Conservation (phyloP, 1,140 invertebrate species). For the Popillia japonica region DNA sequence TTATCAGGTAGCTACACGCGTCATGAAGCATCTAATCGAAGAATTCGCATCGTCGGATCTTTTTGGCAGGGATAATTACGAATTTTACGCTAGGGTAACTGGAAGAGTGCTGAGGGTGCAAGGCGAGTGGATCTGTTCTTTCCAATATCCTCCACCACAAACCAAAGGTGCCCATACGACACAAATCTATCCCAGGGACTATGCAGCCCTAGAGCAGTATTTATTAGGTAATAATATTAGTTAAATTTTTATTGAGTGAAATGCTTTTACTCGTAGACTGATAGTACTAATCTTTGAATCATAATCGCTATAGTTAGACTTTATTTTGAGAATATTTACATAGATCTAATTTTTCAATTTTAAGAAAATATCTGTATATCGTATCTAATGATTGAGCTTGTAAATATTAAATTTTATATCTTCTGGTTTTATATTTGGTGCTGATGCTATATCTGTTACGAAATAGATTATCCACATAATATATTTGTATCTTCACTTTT, state of each 20-base stretch:
- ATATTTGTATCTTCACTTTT: conserved; percentile 10
- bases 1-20: conserved; percentile 84
- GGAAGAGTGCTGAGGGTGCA: conserved; percentile 90
- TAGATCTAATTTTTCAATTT: too few species aligned
- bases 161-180: conserved; percentile 52
- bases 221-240: conserved; percentile 53
- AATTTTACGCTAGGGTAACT: conserved; percentile 96
- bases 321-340: too few species aligned
- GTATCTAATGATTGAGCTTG: not conserved
- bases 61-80: conserved; percentile 95
- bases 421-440: not conserved
- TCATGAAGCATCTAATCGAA: conserved; percentile 96
- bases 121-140: conserved; percentile 94
- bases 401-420: not conserved
- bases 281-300: not conserved
- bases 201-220: conserved; percentile 55
- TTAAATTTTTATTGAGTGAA: not conserved
- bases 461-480: not conserved
- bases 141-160: conserved; percentile 86
- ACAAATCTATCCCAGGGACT: conserved; percentile 77
- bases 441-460: not conserved
- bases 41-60: conserved; percentile 95
- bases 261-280: not conserved
- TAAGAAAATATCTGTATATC: too few species aligned
- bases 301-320: not conserved